Evolutionary conservation across 2,888 invertebrate species (phyloP), one percentile per base, ranked within the genome.

Genomic region (Ennomos fuscantarius): DNA sequence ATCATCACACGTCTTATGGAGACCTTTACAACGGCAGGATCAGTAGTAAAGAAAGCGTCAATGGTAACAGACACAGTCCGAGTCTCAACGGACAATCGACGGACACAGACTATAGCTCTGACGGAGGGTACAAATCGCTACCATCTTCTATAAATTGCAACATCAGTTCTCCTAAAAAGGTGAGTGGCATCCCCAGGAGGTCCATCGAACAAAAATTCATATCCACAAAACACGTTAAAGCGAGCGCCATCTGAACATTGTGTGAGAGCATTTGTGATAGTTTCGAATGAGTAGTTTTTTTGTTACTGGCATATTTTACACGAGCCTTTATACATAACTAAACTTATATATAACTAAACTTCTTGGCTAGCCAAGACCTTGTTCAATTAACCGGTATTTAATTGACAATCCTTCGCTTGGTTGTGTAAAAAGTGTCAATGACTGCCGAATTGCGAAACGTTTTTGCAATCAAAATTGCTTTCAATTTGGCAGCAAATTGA

Each of bases 81-180:
- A 86, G 88, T 53, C 66, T 87, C 10, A 89, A 79, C 53, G 90
- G 89, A 0, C 92, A 92, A 62, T 91, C 91, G 12, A 92, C 92
- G 0, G 93, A 93, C 66, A 92, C 92, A 0, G 93, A 93, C 68
- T 93, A 92, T 67, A 92, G 92, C 60, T 93, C 92, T 3, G 93
- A 92, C 69, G 91, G 93, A 1, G 93, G 93, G 1, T 92, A 93
- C 78, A 93, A 93, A 63, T 92, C 92, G 0, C 76, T 93, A n/a
- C 93, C 93, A 9, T 92, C 92, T 1, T 90, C 89, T 9, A 92
- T 93, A 51, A 92, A 90, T 72, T 89, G 84, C 68, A 88, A 79
- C 61, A 74, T 74, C 3, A 66, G 68, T 50, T 86, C 91, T 35
- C 86, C 91, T 2, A 90, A 87, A 65, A 91, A 89, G 72, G 81